Evolutionary conservation across 2,888 invertebrate genomes (phyloP).

Genomic region (Pilophorus perplexus): DNA sequence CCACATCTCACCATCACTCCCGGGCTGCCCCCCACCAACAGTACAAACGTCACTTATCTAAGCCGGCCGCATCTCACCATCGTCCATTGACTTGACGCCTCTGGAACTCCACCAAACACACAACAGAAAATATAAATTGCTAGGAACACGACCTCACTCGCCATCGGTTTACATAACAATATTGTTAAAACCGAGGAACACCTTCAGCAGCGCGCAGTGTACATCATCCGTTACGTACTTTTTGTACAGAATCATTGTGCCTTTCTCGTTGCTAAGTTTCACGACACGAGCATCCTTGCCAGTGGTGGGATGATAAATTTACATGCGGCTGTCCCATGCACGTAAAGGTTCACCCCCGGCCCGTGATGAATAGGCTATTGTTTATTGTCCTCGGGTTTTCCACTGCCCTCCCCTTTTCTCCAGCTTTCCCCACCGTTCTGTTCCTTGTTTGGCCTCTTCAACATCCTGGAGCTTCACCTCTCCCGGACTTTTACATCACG

Average conservation of each 20-base stretch:
- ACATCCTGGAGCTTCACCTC: neutral
- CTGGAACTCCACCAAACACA: no score
- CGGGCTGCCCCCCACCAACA: no score
- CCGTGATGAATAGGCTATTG: constrained; percentile 36
- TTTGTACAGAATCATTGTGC: neutral
- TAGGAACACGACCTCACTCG: no score
- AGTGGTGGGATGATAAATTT: constrained; percentile 26
- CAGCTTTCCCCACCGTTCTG: no score
- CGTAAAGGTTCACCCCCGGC: constrained; percentile 12
- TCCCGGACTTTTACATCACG: constrained; percentile 10
- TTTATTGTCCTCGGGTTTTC: constrained; percentile 20
- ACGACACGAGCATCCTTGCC: neutral
- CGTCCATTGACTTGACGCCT: no score
- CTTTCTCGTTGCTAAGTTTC: neutral
- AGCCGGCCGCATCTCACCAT: no score
- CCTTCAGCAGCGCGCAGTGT: neutral
- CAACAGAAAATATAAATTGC: no score
- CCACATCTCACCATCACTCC: no score
- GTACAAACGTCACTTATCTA: no score
- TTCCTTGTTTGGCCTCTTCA: neutral
- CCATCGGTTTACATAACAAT: no score
- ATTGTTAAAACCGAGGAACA: no score
- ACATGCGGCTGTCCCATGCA: constrained; percentile 25
- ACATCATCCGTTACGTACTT: neutral
- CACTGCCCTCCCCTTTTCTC: neutral